Percentiles rank a stretch among this genome's conserved stretches.
Evolutionary conservation across 2,797 vertebrate genomes (phyloP).

Genomic region (Oceanodroma leucorhoa): DNA sequence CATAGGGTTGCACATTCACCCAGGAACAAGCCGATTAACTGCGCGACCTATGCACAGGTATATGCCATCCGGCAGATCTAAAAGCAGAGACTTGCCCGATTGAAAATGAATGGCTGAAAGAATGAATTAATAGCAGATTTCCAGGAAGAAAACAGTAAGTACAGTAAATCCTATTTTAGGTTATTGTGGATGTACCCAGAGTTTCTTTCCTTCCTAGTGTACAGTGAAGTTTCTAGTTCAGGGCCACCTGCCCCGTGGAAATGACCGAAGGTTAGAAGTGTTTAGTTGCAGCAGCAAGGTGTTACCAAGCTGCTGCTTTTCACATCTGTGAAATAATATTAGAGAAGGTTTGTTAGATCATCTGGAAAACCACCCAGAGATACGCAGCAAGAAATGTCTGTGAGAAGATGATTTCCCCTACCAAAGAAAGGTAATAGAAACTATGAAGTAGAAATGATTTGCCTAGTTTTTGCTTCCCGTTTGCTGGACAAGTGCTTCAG

Average conservation of each 20-base stretch:
- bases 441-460: neutral
- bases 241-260: neutral
- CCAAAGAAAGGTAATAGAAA: neutral
- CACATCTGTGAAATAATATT: neutral
- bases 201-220: neutral
- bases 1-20: neutral
- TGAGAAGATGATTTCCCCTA: neutral
- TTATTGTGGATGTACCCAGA: neutral
- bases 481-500: neutral
- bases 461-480: neutral
- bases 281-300: neutral
- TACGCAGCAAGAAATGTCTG: neutral
- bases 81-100: neutral
- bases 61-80: neutral
- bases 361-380: neutral
- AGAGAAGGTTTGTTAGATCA: neutral
- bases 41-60: neutral
- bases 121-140: neutral
- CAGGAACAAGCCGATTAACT: neutral
- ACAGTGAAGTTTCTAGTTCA: neutral
- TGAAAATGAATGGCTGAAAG: neutral
- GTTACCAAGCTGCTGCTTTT: neutral
- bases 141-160: neutral
- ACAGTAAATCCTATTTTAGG: neutral
- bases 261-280: neutral